phyloP scores from a whole-genome alignment of 2,888 invertebrate genomes.

The Chaetogeoica ovagalla region DNA sequence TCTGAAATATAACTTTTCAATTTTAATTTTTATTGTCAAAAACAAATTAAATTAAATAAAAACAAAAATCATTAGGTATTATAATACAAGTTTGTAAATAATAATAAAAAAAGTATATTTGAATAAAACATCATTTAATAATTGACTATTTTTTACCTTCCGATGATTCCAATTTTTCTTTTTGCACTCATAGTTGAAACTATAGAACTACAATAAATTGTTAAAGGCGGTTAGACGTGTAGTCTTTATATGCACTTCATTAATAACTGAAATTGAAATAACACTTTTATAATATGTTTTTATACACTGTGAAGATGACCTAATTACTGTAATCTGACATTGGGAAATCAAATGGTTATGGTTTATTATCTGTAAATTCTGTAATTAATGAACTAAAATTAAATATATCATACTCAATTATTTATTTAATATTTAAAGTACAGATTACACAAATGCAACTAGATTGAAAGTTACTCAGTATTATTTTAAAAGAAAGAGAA shows the following conservation, averaged over 20 bases:
- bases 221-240: neutral
- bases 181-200: constrained; percentile 20
- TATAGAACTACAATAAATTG: neutral
- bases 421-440: neutral
- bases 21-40: no score
- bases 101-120: no score
- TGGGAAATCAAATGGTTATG: neutral
- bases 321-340: neutral
- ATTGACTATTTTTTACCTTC: constrained; percentile 28
- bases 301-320: constrained; percentile 5
- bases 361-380: neutral
- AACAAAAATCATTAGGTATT: no score
- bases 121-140: no score
- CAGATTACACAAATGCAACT: neutral
- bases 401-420: neutral
- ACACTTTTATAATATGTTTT: neutral
- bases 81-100: no score
- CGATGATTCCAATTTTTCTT: constrained; percentile 47
- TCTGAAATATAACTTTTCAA: no score
- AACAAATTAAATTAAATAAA: no score
- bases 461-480: neutral
- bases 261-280: constrained; percentile 3
- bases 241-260: neutral
- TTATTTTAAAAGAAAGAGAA: neutral
- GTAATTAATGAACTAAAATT: neutral